Percentiles rank a stretch among this genome's conserved stretches.
These are phyloP conservation scores for Astatoreochromis straeleni DNA, from an alignment of 2,113 vertebrate species.

Conservation along the genomic window DNA sequence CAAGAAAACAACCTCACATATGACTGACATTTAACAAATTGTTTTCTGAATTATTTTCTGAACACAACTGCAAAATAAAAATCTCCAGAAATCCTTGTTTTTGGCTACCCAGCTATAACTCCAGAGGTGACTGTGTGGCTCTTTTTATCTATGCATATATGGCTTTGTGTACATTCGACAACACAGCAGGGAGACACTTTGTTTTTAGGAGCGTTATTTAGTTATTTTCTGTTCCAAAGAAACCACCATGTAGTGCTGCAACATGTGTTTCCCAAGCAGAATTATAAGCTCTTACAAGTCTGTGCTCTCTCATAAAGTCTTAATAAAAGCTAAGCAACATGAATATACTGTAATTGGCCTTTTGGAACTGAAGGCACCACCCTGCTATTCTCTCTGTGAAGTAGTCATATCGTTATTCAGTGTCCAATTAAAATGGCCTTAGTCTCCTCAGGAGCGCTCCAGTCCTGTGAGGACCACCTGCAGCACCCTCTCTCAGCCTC, in stretches of 20 bases:
- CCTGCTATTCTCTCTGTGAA: constrained; percentile 31
- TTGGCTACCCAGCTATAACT: background rate
- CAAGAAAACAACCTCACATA: background rate
- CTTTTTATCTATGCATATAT: background rate
- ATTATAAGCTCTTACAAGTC: background rate
- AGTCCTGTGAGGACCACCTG: constrained; percentile 49
- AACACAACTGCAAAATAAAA: background rate
- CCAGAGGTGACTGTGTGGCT: background rate
- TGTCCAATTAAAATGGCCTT: constrained; percentile 62
- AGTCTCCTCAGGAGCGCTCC: constrained; percentile 29
- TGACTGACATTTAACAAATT: background rate
- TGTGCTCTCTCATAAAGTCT: background rate
- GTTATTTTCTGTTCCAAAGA: background rate
- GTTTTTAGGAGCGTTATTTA: background rate
- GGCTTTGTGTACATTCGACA: background rate
- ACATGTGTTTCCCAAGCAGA: background rate
- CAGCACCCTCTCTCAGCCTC: constrained; percentile 9
- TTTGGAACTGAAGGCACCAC: constrained; percentile 19
- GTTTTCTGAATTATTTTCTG: background rate
- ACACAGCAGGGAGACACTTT: background rate
- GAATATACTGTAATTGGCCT: constrained; percentile 40
- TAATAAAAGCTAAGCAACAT: constrained; percentile 16
- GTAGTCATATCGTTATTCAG: constrained; percentile 50
- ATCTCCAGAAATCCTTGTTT: background rate
- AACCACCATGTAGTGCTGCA: background rate